phyloP scores from a whole-genome alignment of 2,888 invertebrate species.

The Brenthis hecate region DNA sequence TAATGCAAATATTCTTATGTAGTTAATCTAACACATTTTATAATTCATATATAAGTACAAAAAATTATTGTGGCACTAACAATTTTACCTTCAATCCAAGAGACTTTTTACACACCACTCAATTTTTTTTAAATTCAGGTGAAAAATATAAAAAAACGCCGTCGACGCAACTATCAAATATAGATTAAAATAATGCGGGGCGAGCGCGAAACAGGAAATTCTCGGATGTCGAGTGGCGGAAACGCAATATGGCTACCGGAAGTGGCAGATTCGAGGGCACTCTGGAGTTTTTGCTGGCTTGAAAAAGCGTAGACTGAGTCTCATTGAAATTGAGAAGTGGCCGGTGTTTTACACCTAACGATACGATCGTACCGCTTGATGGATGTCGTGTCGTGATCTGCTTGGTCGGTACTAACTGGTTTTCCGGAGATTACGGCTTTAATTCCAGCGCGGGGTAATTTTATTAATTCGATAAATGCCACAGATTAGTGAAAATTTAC shows the following conservation, averaged over 20 bases:
- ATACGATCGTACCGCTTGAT: background rate
- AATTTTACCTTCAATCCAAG: no score
- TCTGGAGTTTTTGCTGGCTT: constrained; percentile 29
- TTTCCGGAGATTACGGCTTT: no score
- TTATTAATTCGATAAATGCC: no score
- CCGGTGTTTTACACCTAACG: constrained; percentile 8
- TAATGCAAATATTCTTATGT: no score
- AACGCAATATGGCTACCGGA: constrained; percentile 48
- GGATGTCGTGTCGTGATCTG: no score
- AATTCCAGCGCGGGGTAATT: no score
- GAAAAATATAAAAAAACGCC: background rate
- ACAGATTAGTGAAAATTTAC: no score
- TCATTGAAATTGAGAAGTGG: constrained; percentile 30
- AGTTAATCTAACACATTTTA: no score
- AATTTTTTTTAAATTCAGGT: background rate
- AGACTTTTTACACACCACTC: no score
- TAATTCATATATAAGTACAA: no score
- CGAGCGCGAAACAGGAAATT: constrained; percentile 31
- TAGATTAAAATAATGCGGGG: constrained; percentile 30
- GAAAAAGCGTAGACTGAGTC: constrained; percentile 26
- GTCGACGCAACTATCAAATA: constrained; percentile 17
- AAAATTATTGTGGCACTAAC: no score
- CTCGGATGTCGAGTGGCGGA: constrained; percentile 39
- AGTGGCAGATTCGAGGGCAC: constrained; percentile 40
- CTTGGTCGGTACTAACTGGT: no score